phyloP scores from a whole-genome alignment of 2,113 vertebrate genomes.

The Paralichthys olivaceus region DNA sequence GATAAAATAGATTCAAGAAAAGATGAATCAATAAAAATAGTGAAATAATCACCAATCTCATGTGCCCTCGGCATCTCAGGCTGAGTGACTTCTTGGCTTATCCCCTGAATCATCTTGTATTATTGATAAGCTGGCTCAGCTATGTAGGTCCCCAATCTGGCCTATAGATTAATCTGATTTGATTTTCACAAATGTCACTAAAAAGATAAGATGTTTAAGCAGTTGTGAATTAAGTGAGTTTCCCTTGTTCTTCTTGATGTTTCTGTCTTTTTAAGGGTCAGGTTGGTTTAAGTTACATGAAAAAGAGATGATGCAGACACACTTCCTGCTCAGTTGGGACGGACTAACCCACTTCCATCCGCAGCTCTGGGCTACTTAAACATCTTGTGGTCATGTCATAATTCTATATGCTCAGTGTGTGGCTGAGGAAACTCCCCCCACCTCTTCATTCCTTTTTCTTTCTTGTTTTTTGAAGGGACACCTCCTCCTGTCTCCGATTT shows the following conservation, averaged over 20 bases:
- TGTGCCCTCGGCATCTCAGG: conserved; percentile 10
- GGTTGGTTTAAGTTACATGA: not conserved
- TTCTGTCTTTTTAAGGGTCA: too few relatives aligned
- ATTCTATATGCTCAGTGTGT: not conserved
- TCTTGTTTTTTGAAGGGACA: not conserved
- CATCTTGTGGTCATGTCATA: not conserved
- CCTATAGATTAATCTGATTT: not conserved
- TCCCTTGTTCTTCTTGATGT: too few relatives aligned
- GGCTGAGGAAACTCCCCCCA: not conserved
- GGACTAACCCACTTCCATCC: not conserved
- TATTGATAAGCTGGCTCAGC: conserved; percentile 60
- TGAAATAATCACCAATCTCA: not conserved
- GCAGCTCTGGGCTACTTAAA: not conserved
- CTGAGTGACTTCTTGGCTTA: not conserved
- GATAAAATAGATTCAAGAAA: too few relatives aligned
- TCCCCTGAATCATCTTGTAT: conserved; percentile 37
- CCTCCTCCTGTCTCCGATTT: not conserved
- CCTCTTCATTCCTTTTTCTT: not conserved
- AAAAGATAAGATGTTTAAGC: too few relatives aligned
- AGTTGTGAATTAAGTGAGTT: too few relatives aligned
- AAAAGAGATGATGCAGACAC: not conserved
- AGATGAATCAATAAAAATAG: too few relatives aligned
- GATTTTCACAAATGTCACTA: not conserved
- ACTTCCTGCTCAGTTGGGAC: not conserved
- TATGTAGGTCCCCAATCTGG: conserved; percentile 62